Evolutionary conservation across 2,113 vertebrate genomes (phyloP).

Genomic region (Neotoma lepida): DNA sequence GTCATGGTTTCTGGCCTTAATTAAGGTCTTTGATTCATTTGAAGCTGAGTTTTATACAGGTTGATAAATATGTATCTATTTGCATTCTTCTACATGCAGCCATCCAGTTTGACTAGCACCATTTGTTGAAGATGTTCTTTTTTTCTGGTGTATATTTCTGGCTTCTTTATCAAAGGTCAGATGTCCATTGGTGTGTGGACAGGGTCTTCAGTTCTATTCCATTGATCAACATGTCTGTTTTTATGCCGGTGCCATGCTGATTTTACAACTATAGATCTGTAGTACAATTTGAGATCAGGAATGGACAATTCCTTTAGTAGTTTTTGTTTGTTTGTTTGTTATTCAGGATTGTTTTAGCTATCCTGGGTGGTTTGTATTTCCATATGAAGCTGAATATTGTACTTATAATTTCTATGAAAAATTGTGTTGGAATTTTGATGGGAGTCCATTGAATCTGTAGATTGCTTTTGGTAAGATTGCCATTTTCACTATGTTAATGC

Average conservation of each 20-base stretch:
- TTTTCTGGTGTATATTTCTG: background rate
- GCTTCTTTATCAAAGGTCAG: background rate
- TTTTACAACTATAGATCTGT: background rate
- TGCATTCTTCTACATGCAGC: background rate
- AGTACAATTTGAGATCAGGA: background rate
- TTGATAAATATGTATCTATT: background rate
- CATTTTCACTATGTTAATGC: background rate
- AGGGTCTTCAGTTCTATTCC: background rate
- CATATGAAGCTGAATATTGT: background rate
- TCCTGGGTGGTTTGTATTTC: background rate
- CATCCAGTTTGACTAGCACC: background rate
- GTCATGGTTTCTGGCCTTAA: background rate
- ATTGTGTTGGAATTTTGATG: background rate
- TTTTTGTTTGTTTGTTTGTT: background rate
- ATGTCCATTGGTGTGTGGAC: background rate
- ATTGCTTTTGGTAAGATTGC: background rate
- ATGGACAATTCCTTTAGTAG: background rate
- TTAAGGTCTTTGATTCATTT: background rate
- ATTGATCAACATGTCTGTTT: background rate
- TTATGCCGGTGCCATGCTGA: background rate
- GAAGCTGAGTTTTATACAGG: background rate
- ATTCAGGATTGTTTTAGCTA: background rate
- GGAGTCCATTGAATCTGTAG: background rate
- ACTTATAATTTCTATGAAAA: background rate
- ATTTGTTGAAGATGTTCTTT: background rate